These are phyloP conservation scores for Apamea monoglypha DNA, from an alignment of 2,888 invertebrate species.

Conservation along the genomic window DNA sequence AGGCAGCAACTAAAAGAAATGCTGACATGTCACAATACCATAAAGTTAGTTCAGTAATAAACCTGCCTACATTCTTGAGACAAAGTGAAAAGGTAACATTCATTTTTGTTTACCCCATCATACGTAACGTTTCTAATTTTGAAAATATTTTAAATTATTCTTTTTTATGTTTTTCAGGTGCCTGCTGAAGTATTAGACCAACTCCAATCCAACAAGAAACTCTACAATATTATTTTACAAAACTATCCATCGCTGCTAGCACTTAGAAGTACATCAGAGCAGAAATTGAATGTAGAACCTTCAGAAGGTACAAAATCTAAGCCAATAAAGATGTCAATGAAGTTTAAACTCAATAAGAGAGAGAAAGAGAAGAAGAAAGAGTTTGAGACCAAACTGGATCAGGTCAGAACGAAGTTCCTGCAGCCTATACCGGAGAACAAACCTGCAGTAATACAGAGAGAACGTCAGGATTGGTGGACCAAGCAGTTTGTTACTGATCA, in stretches of 20 bases:
- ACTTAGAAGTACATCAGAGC: conserved; percentile 92
- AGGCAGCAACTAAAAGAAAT: conserved; percentile 86
- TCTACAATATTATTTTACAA: conserved; percentile 93
- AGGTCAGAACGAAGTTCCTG: conserved; percentile 82
- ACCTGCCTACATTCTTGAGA: conserved; percentile 94
- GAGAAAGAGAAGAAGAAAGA: conserved; percentile 75
- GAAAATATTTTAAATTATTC: not conserved
- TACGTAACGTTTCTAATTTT: not conserved
- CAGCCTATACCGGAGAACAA: conserved; percentile 87
- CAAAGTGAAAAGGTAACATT: conserved; percentile 92
- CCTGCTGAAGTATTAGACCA: conserved; percentile 93
- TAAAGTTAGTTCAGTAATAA: conserved; percentile 92
- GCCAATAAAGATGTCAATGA: conserved; percentile 92
- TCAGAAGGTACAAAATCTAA: conserved; percentile 83
- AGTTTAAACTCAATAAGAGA: conserved; percentile 86
- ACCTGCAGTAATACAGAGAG: conserved; percentile 77
- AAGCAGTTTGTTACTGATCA: conserved; percentile 91
- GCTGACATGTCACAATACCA: conserved; percentile 82
- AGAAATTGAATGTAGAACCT: conserved; percentile 87
- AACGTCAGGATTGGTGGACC: conserved; percentile 83
- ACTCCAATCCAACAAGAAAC: conserved; percentile 91
- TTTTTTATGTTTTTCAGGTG: conserved; percentile 85
- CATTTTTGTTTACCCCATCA: not conserved
- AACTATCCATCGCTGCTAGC: conserved; percentile 93
- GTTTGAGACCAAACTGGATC: conserved; percentile 84